Evolutionary conservation across 1,140 invertebrate species (phyloP), one percentile per base, ranked within the genome.

Genomic region (Drosophila lowei): DNA sequence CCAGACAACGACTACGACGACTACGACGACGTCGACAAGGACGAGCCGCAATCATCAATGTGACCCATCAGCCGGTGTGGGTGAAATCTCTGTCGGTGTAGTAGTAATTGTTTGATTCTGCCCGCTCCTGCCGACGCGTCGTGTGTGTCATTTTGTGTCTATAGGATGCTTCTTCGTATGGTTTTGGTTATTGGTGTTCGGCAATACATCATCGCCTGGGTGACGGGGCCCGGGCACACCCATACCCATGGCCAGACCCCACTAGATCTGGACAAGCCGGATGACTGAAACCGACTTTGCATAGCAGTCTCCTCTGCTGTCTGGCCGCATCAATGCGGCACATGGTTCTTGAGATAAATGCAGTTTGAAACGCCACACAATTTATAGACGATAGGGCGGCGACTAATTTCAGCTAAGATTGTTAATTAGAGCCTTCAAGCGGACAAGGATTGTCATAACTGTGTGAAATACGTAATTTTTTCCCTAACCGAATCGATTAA

Each of bases 141-240:
- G 13, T 48, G 53, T 55, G 46, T 65, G 68, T 34, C 9, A 34
- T 34, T 34, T 34, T 11, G 3, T 65, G 46, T 58, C 53, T 58
- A 57, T 76, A 58, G 15, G 44, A 57, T 60, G 47, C 62, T 44
- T 61, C 65, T 66, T 43, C 65, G 78, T 86, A 83, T 72, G 81
- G 83, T 72, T 86, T 34, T 81, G 78, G 77, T 85, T 85, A 85
- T 85, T 85, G 80, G 53, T 66, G 30, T 72, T 67, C 72, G 68
- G 81, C 66, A 86, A 86, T 86, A 88, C 78, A 86, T 86, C 83
- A 86, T 86, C 78, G 71, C 67, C 68, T 64, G 73, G 73, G 70
- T 76, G 81, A 64, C 65, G 58, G 54, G 54, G 41, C 53, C 21
- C 28, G 5, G 23, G 23, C 23, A 4, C 23, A 25, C 5, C 5